Base-by-base conservation (phyloP, 2,888 invertebrate genomes). In the Phrixothrix hirtus region DNA sequence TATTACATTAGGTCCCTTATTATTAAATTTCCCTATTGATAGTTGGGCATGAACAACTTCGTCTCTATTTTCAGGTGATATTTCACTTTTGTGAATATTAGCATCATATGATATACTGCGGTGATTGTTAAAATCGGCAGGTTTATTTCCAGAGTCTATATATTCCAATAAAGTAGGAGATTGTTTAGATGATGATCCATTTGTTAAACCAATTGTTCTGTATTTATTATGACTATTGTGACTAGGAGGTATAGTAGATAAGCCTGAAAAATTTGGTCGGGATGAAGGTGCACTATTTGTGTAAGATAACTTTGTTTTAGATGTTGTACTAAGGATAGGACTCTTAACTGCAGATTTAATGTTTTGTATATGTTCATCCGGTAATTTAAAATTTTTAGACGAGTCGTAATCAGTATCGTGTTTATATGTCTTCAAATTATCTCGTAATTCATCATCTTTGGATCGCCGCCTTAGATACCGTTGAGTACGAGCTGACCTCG, bases 401-500 rank as follows among this genome's bases (percentile, higher is more conserved):
- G n/a, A n/a, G n/a, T n/a, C n/a, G n/a, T n/a, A 66, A 52, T 75
- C 73, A 1, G 64, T 67, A 45, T 74, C 74, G 0, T 71, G 72
- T 57, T 72, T 74, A 2, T 67, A 69, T 17, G 67, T 35, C 55
- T 67, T 64, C 14, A 66, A 66, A 34, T 66, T 64, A 54, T 83
- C 83, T 65, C 78, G 78, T 53, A 77, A 76, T 66, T 86, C 86
- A 26, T 87, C 87, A 60, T 88, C 88, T 49, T 84, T 80, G 9
- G 87, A 88, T 59, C 89, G 74, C 44, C 91, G 80, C 67, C 88
- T 88, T 46, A 88, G 84, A 67, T 90, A 89, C 44, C 91, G 80
- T 70, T 92, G 91, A 42, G 89, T 91, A 63, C 92, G 80, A 0
- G 90, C 89, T 14, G 85, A 82, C 45, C 90, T 79, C 16, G 87